A percentile compares a stretch with the other conserved stretches of the same genome.
These are phyloP conservation scores for Crenuchus spilurus DNA, from an alignment of 2,797 vertebrate genomes.

Conservation along the genomic window DNA sequence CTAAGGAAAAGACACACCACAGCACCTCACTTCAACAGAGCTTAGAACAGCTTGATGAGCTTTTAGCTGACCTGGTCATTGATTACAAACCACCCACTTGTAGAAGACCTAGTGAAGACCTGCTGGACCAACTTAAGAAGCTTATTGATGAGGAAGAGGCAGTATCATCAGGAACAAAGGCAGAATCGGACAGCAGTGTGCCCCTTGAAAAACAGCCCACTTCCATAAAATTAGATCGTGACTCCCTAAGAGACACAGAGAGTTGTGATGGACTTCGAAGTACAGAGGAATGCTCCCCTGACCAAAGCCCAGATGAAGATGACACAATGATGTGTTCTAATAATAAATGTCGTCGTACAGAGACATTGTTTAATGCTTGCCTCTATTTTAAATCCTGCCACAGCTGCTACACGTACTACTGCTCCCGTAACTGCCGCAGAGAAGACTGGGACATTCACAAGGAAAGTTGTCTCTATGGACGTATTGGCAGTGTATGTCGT, in stretches of 20 bases:
- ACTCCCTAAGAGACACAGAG: slow-evolving; percentile 73
- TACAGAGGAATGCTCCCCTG: slow-evolving; percentile 86
- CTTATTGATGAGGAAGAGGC: slow-evolving; percentile 83
- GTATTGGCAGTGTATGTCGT: slow-evolving; percentile 90
- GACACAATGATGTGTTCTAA: slow-evolving; percentile 98
- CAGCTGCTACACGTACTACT: slow-evolving; percentile 98
- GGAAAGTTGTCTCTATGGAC: slow-evolving; percentile 91
- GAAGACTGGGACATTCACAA: slow-evolving; percentile 97
- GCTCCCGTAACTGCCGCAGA: slow-evolving; percentile 93
- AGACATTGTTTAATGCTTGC: slow-evolving; percentile 96
- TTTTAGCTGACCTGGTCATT: slow-evolving; percentile 93
- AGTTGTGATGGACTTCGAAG: slow-evolving; percentile 78
- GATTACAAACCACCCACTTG: slow-evolving; percentile 88
- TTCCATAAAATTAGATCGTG: slow-evolving; percentile 75
- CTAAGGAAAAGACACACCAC: slow-evolving; percentile 79
- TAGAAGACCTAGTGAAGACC: slow-evolving; percentile 80
- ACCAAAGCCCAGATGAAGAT: slow-evolving; percentile 93
- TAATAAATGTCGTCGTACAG: slow-evolving; percentile 90
- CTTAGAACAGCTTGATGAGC: slow-evolving; percentile 94
- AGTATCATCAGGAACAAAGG: slow-evolving; percentile 71
- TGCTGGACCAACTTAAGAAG: slow-evolving; percentile 89
- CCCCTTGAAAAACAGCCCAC: slow-evolving; percentile 87
- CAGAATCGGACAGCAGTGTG: slow-evolving; percentile 65
- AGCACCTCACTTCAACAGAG: slow-evolving; percentile 88
- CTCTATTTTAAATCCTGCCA: slow-evolving; percentile 99